These are phyloP conservation scores for Chlorops oryzae DNA, from an alignment of 1,140 invertebrate species.

Conservation along the genomic window DNA sequence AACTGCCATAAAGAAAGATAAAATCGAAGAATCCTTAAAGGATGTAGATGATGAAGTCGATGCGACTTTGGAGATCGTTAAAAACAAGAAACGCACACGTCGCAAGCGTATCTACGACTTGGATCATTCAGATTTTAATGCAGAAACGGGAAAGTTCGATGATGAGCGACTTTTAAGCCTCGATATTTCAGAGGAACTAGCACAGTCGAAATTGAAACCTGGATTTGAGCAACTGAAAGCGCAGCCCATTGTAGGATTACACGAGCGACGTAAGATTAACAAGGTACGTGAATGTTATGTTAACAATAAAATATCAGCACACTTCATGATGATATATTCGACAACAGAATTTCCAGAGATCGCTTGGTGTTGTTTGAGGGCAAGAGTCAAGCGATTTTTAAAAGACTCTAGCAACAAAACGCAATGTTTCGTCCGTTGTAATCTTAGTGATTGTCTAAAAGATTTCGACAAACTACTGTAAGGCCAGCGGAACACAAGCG, in stretches of 20 bases:
- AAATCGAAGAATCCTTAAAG: conserved; percentile 18
- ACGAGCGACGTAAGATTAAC: conserved; percentile 54
- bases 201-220: conserved; percentile 58
- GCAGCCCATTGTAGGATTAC: conserved; percentile 57
- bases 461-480: conserved; percentile 31
- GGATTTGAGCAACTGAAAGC: conserved; percentile 61
- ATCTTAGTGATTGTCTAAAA: conserved; percentile 38
- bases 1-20: conserved; percentile 3
- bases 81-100: conserved; percentile 25
- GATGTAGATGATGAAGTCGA: conserved; percentile 18
- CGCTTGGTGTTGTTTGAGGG: conserved; percentile 14
- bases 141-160: conserved; percentile 15
- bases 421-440: conserved; percentile 41
- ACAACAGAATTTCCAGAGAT: conserved; percentile 29
- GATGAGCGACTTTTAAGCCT: conserved; percentile 31
- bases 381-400: conserved; percentile 12
- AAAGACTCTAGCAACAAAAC: conserved; percentile 6
- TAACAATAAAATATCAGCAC: conserved; percentile 1
- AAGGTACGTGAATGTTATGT: conserved; percentile 50
- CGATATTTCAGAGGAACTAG: conserved; percentile 55
- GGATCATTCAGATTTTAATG: conserved; percentile 49
- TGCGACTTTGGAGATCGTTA: conserved; percentile 15
- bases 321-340: conserved; percentile 38
- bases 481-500: conserved; percentile 40
- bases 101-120: conserved; percentile 47